These are phyloP conservation scores for Euthynnus affinis DNA, from an alignment of 2,797 vertebrate genomes.

Conservation along the genomic window DNA sequence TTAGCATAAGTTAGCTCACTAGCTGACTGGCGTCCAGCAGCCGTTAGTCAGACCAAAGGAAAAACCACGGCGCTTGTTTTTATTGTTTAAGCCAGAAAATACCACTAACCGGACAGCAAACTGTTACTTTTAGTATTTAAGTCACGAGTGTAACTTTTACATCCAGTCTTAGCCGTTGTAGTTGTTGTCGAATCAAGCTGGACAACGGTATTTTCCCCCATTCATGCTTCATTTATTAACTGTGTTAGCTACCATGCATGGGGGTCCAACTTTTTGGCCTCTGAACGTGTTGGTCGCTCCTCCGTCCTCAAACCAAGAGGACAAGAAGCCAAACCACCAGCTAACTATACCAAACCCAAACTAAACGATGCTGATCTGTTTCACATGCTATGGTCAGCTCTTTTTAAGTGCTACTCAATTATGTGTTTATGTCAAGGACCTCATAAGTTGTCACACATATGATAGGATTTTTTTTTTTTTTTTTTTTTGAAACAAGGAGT, in stretches of 20 bases:
- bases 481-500: too few species aligned
- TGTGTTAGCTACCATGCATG: slow-evolving; percentile 66
- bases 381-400: not conserved
- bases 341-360: not conserved
- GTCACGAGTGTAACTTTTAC: accelerated
- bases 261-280: slow-evolving; percentile 69
- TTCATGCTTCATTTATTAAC: slow-evolving; percentile 68
- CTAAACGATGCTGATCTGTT: not conserved
- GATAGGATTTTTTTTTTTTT: not conserved
- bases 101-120: not conserved
- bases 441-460: not conserved
- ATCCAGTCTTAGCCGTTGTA: not conserved
- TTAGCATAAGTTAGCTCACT: slow-evolving; percentile 70
- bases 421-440: not conserved
- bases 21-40: slow-evolving; percentile 53
- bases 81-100: not conserved
- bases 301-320: not conserved
- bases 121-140: accelerated
- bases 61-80: slow-evolving; percentile 41
- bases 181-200: not conserved
- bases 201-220: slow-evolving; percentile 19
- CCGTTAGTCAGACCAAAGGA: slow-evolving; percentile 12
- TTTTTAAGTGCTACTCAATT: not conserved
- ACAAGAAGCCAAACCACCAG: slow-evolving; percentile 14
- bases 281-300: slow-evolving; percentile 45